Evolutionary conservation across 2,113 vertebrate genomes (phyloP).

Genomic region (Beaufortia kweichowensis): DNA sequence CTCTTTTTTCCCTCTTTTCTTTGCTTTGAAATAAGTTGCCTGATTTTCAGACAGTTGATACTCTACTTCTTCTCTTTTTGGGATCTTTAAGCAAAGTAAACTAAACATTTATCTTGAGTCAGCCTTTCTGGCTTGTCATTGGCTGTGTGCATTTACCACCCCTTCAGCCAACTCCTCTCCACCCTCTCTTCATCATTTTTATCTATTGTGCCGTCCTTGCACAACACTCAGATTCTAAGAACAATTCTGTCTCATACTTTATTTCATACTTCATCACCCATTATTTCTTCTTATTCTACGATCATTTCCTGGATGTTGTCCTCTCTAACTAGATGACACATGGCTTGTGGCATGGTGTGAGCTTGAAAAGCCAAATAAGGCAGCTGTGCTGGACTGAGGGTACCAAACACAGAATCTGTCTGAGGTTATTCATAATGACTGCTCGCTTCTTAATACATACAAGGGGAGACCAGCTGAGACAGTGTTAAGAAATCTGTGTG

Average conservation of each 20-base stretch:
- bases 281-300: conserved; percentile 32
- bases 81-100: conserved; percentile 54
- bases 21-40: conserved; percentile 13
- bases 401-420: conserved; percentile 59
- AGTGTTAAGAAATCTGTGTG: background rate
- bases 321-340: conserved; percentile 64
- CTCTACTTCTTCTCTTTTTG: conserved; percentile 12
- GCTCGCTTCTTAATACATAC: conserved; percentile 2
- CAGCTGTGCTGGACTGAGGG: conserved; percentile 48
- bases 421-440: conserved; percentile 45
- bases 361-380: conserved; percentile 73
- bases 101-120: conserved; percentile 61
- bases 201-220: conserved; percentile 44
- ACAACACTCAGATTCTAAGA: conserved; percentile 41
- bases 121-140: conserved; percentile 67
- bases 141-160: conserved; percentile 65
- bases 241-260: conserved; percentile 19
- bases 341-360: conserved; percentile 64
- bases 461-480: background rate
- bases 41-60: conserved; percentile 22
- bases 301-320: conserved; percentile 26
- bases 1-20: background rate
- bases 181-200: conserved; percentile 48
- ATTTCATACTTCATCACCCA: conserved; percentile 8
- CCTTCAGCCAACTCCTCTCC: conserved; percentile 58